Evolutionary conservation across 2,797 vertebrate species (phyloP).

Genomic region (Eulemur coronatus): DNA sequence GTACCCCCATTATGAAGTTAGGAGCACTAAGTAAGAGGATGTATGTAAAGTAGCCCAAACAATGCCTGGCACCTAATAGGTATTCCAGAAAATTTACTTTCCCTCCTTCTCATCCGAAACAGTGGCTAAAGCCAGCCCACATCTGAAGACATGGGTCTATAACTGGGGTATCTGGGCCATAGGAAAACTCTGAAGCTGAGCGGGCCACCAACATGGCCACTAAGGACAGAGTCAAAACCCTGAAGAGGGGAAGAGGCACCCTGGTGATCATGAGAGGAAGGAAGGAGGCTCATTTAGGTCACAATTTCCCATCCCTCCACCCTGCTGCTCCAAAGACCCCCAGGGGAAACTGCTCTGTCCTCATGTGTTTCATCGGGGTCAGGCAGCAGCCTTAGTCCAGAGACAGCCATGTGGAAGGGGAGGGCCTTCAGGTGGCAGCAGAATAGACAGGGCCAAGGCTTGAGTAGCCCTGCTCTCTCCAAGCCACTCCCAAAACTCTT

Average conservation of each 20-base stretch:
- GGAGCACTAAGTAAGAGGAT: background rate
- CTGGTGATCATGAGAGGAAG: background rate
- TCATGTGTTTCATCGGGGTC: background rate
- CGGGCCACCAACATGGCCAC: background rate
- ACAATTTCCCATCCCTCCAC: constrained; percentile 13
- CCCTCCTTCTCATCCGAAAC: background rate
- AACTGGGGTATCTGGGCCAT: background rate
- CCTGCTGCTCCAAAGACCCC: background rate
- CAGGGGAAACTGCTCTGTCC: background rate
- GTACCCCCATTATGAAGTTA: background rate
- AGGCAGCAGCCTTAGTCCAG: background rate
- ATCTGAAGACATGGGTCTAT: background rate
- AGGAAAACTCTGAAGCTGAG: background rate
- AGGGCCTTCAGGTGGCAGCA: background rate
- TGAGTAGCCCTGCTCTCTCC: background rate
- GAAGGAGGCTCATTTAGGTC: background rate
- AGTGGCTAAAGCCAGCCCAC: background rate
- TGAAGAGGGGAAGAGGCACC: background rate
- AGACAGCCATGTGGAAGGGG: background rate
- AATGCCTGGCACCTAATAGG: background rate
- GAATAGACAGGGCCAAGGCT: background rate
- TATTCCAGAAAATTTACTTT: background rate
- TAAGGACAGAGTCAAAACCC: background rate
- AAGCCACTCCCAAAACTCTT: background rate
- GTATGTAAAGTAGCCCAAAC: background rate